Base-by-base conservation (phyloP, 1,140 invertebrate genomes). In the Drosophila novamexicana region DNA sequence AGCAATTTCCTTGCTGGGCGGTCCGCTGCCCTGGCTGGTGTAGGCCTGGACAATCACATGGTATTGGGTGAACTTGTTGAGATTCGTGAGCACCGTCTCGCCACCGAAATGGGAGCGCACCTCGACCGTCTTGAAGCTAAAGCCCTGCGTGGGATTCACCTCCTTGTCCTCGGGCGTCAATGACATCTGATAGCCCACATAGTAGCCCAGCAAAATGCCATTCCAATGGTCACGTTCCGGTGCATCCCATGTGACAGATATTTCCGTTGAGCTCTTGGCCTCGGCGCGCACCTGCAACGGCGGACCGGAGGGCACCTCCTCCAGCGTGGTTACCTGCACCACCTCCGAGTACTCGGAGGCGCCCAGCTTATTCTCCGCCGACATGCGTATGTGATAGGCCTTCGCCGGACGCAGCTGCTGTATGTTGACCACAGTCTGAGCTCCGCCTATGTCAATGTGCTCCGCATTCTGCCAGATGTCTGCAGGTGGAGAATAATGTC, bases 1-100 rank as follows among this genome's bases (percentile, higher is more conserved):
- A 6, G 95, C 95, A 29, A 97, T 95, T 79, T 97, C 96, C 9
- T 96, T 94, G 4, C 97, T 98, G 16, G 96, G 95, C 1, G 98
- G 98, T 34, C 98, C 98, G 47, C 96, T 95, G 1, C 98, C 98
- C 74, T 97, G 94, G 39, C 96, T 96, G 81, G 99, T 99, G 90
- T 97, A 98, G 2, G 98, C 97, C 92, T 98, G 97, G 0, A 99
- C 97, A 34, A 98, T 95, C 1, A 98, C 95, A 49, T 95, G 95
- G 92, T 98, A 98, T n/a, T 95, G 95, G 0, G 97, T 97, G 92
- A 95, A 98, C 92, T 97, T 97, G 84, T 96, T 95, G 34, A 99
- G 93, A 16, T 95, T 95, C 45, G 94, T 93, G 7, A 97, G 91
- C 8, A 93, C 93, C 2, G 93, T 93, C 58, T 96, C 95, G 5